Evolutionary conservation across 2,113 vertebrate species (phyloP).

Genomic region (Sigmodon hispidus): DNA sequence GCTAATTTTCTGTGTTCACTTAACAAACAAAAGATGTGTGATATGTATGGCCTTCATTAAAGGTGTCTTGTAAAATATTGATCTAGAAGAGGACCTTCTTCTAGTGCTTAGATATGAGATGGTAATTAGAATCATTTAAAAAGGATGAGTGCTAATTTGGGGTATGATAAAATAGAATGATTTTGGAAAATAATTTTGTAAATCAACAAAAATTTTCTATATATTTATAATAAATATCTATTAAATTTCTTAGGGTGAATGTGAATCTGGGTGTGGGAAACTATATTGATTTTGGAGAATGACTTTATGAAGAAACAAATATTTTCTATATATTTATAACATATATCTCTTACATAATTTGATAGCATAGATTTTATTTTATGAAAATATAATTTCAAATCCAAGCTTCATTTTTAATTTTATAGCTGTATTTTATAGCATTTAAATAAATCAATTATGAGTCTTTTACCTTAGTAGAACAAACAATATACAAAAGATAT

Average conservation of each 20-base stretch:
- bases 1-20: constrained; percentile 78
- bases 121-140: constrained; percentile 80
- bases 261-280: constrained; percentile 39
- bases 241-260: constrained; percentile 60
- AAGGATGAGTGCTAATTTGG: constrained; percentile 65
- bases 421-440: background rate
- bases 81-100: constrained; percentile 73
- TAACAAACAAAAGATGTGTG: constrained; percentile 82
- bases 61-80: constrained; percentile 76
- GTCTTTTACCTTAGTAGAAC: background rate
- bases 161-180: constrained; percentile 63
- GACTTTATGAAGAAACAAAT: constrained; percentile 50
- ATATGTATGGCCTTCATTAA: constrained; percentile 73
- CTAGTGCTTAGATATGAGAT: constrained; percentile 75
- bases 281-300: constrained; percentile 73
- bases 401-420: constrained; percentile 1
- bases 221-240: constrained; percentile 66
- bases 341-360: constrained; percentile 39
- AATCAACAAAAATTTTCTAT: constrained; percentile 17
- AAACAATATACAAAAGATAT: background rate
- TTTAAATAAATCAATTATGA: background rate
- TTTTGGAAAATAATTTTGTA: constrained; percentile 70
- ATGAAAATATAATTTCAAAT: constrained; percentile 60
- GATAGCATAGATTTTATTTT: constrained; percentile 44
- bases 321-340: constrained; percentile 61